Base-by-base conservation (phyloP, 2,888 invertebrate genomes). In the Volucella zonaria region DNA sequence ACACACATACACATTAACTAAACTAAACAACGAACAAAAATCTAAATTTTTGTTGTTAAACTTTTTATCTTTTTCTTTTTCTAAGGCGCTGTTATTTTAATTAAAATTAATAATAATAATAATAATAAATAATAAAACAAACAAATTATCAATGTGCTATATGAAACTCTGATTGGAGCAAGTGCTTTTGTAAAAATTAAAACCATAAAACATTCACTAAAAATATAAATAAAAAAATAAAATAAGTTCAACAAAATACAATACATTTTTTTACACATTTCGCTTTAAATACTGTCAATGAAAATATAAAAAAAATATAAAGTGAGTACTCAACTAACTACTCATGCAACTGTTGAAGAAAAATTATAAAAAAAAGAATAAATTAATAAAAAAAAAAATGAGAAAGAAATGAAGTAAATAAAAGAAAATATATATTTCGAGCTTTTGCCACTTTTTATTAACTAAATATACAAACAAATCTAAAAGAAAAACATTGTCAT, bases 371-470 rank as follows among this genome's bases (percentile, higher is more conserved):
- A 64, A 67, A 64, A 74, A 81, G 67, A 76, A 67, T 80, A 67
- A 61, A 81, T 66, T 75, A 62, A 67, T 76, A 82, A 66, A 73
- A 66, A 38, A 71, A 66, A 31, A 9, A 9, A 68, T 68, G n/a
- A 38, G 40, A 59, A 68, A 67, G 9, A 49, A 67, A 68, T 51
- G 74, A 70, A 82, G 78, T 82, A 75, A 86, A 75, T 14, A 49
- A 14, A 61, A 31, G 51, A 23, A 62, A 54, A 82, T 79, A 79
- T 79, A 85, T 85, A 86, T 87, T 87, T 87, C 82, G 85, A 85
- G 87, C 87, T 87, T 87, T 87, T 87, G 86, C 87, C 86, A 87
- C 86, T 86, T 87, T 87, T 86, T 87, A 87, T 82, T 86, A 86
- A 82, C 61, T 81, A 86, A 80, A 74, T 86, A 86, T 81, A 82